A percentile compares a stretch with the other conserved stretches of the same genome.
phyloP scores from a whole-genome alignment of 2,113 vertebrate species.

The Crocuta crocuta region DNA sequence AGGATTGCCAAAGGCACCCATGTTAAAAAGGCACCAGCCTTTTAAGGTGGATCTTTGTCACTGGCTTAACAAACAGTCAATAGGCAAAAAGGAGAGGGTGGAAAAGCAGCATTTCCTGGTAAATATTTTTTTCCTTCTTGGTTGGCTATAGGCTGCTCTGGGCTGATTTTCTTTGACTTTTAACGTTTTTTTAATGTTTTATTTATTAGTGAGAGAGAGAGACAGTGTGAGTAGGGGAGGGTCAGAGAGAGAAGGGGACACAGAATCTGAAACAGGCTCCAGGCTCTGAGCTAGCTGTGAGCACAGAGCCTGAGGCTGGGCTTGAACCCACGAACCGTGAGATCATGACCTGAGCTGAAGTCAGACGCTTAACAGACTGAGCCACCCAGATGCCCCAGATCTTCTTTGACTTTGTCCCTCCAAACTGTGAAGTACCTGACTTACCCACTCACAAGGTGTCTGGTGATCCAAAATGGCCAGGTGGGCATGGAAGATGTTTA shows the following conservation, averaged over 20 bases:
- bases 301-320: too few relatives aligned
- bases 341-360: too few relatives aligned
- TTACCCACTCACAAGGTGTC: neutral
- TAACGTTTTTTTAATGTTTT: too few relatives aligned
- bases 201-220: too few relatives aligned
- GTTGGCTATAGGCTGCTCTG: neutral
- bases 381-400: neutral
- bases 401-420: neutral
- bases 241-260: too few relatives aligned
- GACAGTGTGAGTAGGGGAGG: too few relatives aligned
- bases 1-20: slow-evolving; percentile 63
- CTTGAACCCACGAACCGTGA: too few relatives aligned
- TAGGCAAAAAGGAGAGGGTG: neutral
- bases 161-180: neutral
- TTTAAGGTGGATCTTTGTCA: slow-evolving; percentile 65
- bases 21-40: slow-evolving; percentile 20
- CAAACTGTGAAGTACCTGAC: neutral
- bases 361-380: too few relatives aligned
- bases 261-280: too few relatives aligned
- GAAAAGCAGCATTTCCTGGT: neutral
- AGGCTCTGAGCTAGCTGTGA: too few relatives aligned
- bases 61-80: neutral
- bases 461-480: neutral
- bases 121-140: neutral
- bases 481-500: neutral